Percentiles rank a stretch among this genome's conserved stretches.
Conservation (phyloP, 2,113 vertebrate genomes). For the Sorex araneus region DNA sequence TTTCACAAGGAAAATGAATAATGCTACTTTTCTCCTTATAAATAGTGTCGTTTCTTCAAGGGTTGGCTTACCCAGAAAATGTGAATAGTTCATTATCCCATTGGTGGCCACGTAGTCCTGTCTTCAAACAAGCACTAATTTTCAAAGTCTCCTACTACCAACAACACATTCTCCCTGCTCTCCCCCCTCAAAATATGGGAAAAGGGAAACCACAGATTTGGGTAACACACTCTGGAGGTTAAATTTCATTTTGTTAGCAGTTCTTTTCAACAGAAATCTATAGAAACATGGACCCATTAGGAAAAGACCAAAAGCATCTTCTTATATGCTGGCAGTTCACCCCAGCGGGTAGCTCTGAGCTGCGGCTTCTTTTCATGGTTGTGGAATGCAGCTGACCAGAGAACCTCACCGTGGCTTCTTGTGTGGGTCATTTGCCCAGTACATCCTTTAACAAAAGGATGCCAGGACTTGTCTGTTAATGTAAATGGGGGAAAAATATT, state of each 20-base stretch:
- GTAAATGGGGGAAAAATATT: not conserved
- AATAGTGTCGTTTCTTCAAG: not conserved
- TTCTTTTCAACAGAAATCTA: slow-evolving; percentile 2
- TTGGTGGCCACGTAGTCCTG: not conserved
- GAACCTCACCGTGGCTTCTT: rapidly evolving
- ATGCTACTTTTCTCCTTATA: not conserved
- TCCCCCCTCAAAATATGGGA: not conserved
- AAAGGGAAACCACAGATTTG: not conserved
- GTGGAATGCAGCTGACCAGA: not conserved
- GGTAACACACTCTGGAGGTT: not conserved
- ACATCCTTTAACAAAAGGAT: slow-evolving; percentile 20
- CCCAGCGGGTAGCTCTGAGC: not conserved
- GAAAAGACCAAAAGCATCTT: not conserved
- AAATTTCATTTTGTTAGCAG: slow-evolving; percentile 45
- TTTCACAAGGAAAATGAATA: not conserved
- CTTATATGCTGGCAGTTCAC: not conserved
- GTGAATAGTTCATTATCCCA: slow-evolving; percentile 9
- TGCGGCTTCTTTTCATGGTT: too few species aligned
- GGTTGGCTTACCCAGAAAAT: not conserved
- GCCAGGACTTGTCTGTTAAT: not conserved
- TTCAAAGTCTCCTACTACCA: slow-evolving; percentile 24
- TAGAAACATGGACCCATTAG: not conserved
- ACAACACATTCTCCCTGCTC: not conserved
- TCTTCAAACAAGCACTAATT: not conserved
- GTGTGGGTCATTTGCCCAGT: not conserved